Conservation (phyloP, 2,113 vertebrate species). For the Synodontis membranacea region DNA sequence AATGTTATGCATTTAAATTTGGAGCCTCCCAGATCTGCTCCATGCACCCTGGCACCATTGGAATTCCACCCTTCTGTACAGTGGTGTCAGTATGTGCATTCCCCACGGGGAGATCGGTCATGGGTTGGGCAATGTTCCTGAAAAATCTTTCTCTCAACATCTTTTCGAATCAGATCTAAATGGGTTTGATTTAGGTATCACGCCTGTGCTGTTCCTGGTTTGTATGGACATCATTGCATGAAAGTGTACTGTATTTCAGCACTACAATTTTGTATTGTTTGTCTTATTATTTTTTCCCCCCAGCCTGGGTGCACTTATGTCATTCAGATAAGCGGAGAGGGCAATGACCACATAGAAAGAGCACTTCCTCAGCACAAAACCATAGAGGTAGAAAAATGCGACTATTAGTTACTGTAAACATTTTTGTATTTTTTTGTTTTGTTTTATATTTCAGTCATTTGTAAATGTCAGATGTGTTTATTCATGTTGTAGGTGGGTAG, state of each 20-base stretch:
- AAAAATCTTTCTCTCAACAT: too few relatives aligned
- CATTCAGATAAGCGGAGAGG: constrained; percentile 90
- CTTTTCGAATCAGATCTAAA: too few relatives aligned
- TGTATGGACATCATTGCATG: neutral
- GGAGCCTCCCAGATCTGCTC: too few relatives aligned
- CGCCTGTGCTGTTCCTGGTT: neutral
- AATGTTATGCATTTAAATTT: too few relatives aligned
- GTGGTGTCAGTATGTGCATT: too few relatives aligned
- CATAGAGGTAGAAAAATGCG: constrained; percentile 77
- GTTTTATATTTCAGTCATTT: constrained; percentile 32
- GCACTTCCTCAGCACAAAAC: constrained; percentile 88
- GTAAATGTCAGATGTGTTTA: neutral
- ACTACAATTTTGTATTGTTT: neutral
- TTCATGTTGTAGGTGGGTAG: constrained; percentile 78
- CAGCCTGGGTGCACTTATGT: constrained; percentile 91
- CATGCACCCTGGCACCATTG: too few relatives aligned
- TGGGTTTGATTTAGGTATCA: neutral
- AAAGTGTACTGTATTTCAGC: neutral
- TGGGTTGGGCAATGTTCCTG: too few relatives aligned
- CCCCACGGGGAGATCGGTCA: too few relatives aligned
- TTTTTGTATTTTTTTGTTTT: constrained; percentile 4
- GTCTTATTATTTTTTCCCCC: constrained; percentile 34
- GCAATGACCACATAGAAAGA: constrained; percentile 94
- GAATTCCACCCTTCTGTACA: too few relatives aligned
- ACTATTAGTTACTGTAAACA: neutral